A percentile compares a stretch with the other conserved stretches of the same genome.
Evolutionary conservation across 1,140 invertebrate species (phyloP).

Genomic region (Drosophila hydei): DNA sequence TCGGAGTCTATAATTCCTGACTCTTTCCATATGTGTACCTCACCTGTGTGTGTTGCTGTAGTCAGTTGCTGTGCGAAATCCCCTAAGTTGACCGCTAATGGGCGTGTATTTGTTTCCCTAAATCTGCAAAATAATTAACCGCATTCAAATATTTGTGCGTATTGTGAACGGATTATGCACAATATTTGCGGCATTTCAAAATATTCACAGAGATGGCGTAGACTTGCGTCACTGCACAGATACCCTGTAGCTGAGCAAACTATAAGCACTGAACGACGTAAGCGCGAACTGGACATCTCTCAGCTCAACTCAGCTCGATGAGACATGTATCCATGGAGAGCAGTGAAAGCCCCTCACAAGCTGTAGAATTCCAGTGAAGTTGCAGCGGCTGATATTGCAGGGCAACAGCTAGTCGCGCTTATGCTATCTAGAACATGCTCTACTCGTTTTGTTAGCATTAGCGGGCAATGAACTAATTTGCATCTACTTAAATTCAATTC

Average conservation of each 20-base stretch:
- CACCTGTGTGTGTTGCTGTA: neutral
- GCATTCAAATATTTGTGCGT: slow-evolving; percentile 42
- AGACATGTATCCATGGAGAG: too few relatives aligned
- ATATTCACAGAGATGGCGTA: neutral
- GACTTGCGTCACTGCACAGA: neutral
- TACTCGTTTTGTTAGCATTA: neutral
- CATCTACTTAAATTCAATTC: slow-evolving; percentile 38
- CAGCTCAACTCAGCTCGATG: too few relatives aligned
- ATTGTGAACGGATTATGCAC: slow-evolving; percentile 34
- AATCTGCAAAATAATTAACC: slow-evolving; percentile 9
- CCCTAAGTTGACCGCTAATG: neutral
- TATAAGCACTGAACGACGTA: too few relatives aligned
- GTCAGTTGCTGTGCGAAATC: neutral
- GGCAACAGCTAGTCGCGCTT: neutral
- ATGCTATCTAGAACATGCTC: neutral
- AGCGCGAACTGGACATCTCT: too few relatives aligned
- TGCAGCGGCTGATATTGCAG: neutral
- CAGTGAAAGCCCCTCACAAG: neutral
- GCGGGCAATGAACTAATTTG: slow-evolving; percentile 65
- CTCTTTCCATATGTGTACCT: too few relatives aligned
- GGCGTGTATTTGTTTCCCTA: neutral
- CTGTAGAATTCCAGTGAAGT: too few relatives aligned
- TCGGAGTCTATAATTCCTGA: too few relatives aligned
- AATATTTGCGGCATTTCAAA: slow-evolving; percentile 10
- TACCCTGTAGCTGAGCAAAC: neutral